A percentile compares a stretch with the other conserved stretches of the same genome.
phyloP scores from a whole-genome alignment of 2,888 invertebrate genomes.

The Eupithecia abbreviata region DNA sequence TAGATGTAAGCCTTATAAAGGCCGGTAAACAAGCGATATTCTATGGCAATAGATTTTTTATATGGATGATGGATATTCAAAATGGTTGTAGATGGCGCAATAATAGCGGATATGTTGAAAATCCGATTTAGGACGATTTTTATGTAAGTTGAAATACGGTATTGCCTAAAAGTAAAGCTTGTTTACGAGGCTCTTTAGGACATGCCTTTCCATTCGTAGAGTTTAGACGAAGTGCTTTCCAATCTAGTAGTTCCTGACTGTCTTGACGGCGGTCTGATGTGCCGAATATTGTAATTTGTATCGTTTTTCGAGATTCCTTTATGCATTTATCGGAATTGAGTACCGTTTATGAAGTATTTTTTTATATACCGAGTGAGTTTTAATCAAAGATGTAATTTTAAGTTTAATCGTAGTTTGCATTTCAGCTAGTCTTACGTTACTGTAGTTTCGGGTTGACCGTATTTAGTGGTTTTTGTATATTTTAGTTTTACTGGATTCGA shows the following conservation, averaged over 20 bases:
- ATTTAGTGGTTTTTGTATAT: constrained; percentile 77
- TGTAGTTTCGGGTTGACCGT: constrained; percentile 72
- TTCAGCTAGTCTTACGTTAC: constrained; percentile 83
- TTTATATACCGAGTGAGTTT: constrained; percentile 79
- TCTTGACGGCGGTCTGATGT: constrained; percentile 58
- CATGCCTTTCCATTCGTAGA: constrained; percentile 49
- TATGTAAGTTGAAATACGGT: constrained; percentile 1
- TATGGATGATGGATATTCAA: not conserved
- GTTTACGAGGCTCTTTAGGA: constrained; percentile 31
- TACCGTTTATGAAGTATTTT: constrained; percentile 72
- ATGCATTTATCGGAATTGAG: constrained; percentile 77
- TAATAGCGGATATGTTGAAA: constrained; percentile 5
- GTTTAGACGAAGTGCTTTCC: constrained; percentile 63
- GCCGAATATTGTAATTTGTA: constrained; percentile 40
- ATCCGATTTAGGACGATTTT: not conserved
- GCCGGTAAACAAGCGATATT: constrained; percentile 29
- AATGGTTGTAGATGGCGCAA: not conserved
- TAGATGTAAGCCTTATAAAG: constrained; percentile 46
- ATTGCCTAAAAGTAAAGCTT: constrained; percentile 18
- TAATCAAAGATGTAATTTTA: constrained; percentile 83
- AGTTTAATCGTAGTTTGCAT: constrained; percentile 81
- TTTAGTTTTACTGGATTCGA: constrained; percentile 69
- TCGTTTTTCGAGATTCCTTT: constrained; percentile 64
- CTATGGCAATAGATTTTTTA: constrained; percentile 32
- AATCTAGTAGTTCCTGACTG: constrained; percentile 73